These are phyloP conservation scores for Lasioglossum oenotherae DNA, from an alignment of 2,888 invertebrate genomes.

Conservation along the genomic window DNA sequence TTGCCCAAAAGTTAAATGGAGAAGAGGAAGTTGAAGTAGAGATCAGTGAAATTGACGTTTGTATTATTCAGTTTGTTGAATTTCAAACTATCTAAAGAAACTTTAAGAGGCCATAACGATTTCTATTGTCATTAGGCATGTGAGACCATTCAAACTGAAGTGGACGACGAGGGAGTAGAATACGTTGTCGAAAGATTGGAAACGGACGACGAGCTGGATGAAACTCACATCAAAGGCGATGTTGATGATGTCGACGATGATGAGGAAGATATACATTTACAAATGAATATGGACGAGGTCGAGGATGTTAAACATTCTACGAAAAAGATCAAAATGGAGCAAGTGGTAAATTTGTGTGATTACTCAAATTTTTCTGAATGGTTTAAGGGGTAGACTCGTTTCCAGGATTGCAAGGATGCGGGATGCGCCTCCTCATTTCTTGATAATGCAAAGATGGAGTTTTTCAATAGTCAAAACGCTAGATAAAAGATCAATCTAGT, in stretches of 20 bases:
- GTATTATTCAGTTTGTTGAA: background rate
- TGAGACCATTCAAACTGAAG: constrained; percentile 47
- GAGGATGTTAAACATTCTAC: constrained; percentile 58
- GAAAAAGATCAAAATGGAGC: constrained; percentile 69
- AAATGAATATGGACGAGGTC: constrained; percentile 60
- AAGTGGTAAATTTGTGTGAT: constrained; percentile 40
- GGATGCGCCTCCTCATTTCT: no score
- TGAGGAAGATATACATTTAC: constrained; percentile 45
- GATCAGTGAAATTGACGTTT: constrained; percentile 62
- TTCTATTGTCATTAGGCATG: constrained; percentile 29
- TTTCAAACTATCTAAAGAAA: background rate
- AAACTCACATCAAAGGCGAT: constrained; percentile 31
- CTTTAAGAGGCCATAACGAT: background rate
- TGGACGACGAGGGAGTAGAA: constrained; percentile 76
- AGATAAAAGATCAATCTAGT: no score
- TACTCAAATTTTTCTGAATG: background rate
- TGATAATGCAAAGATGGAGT: no score
- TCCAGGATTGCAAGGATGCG: no score
- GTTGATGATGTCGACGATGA: constrained; percentile 27
- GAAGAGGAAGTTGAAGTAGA: constrained; percentile 56
- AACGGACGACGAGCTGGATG: constrained; percentile 59
- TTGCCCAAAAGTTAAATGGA: constrained; percentile 33
- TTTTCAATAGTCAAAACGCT: no score
- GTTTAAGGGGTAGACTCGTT: background rate
- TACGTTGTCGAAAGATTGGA: constrained; percentile 79